Evolutionary conservation across 2,797 vertebrate species (phyloP), one percentile per base, ranked within the genome.

Genomic region (Moxostoma hubbsi): DNA sequence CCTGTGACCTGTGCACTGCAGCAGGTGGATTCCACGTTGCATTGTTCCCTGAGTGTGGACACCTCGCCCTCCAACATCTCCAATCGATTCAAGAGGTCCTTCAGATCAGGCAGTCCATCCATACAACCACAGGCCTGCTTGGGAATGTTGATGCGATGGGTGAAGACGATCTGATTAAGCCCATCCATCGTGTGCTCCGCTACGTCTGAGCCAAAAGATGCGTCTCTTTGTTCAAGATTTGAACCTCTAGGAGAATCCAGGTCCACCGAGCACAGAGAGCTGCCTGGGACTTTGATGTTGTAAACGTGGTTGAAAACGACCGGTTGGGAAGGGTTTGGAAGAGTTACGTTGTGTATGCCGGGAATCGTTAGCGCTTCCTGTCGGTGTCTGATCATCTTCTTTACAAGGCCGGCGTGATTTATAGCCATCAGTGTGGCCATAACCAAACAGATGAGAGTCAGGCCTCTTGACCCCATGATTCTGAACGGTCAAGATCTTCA

Each of bases 271-370:
- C 97, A 99, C 62, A 95, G 90, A 18, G 95, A 92, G 43, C 95
- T 93, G 62, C 92, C 81, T 0, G 97, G 96, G 61, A 99, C 88
- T 18, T 98, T 96, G 85, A 99, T 97, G 88, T 97, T 98, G 84
- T 99, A 99, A 85, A 99, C 89, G 0, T 99, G 98, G 88, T 97
- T 99, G 81, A 98, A 98, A 77, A 98, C 92, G 45, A 99, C 93
- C 0, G 97, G 94, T n/a, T 94, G 93, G 47, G 87, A 94, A 0
- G 91, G 86, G 4, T 89, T 88, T 0, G 94, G 93, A 15, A 96
- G 83, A 78, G 94, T 95, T 80, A 92, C 0, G 0, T 98, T 97
- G 12, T 92, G 92, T 0, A 85, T 87, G 57, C 90, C 83, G 0
- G 83, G 72, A 6, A 87, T 24, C 0, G 66, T 36, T 73, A 83